These are phyloP conservation scores for Aphelinus atriplicis DNA, from an alignment of 1,140 invertebrate species.

Conservation along the genomic window DNA sequence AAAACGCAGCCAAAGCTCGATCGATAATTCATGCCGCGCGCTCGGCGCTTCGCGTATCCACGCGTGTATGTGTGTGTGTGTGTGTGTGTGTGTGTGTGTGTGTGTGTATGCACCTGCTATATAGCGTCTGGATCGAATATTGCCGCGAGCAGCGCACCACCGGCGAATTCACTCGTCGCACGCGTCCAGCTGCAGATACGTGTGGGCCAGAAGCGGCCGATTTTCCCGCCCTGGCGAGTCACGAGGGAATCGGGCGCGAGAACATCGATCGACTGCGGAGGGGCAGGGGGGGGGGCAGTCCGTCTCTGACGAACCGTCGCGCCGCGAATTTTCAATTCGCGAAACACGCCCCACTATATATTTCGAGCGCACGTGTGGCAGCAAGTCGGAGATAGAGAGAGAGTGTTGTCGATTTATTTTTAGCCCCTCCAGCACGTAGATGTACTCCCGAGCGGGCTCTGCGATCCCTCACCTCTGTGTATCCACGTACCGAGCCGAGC, in stretches of 20 bases:
- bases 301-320: too few species aligned
- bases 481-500: not conserved
- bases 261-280: too few species aligned
- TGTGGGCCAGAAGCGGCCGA: too few species aligned
- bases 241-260: too few species aligned
- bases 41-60: not conserved
- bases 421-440: not conserved
- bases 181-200: too few species aligned
- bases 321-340: too few species aligned
- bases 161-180: not conserved
- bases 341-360: too few species aligned
- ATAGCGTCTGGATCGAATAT: slow-evolving; percentile 12
- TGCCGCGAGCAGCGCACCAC: not conserved
- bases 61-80: too few species aligned
- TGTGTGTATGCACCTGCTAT: not conserved
- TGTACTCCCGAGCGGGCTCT: not conserved
- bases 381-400: not conserved
- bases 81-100: not conserved
- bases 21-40: slow-evolving; percentile 35
- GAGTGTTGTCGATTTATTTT: slow-evolving; percentile 16
- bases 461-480: not conserved
- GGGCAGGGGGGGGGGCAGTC: too few species aligned
- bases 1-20: slow-evolving; percentile 25
- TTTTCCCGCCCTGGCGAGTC: too few species aligned
- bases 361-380: too few species aligned